Evolutionary conservation across 1,140 invertebrate species (phyloP).

Genomic region (Temnothorax longispinosus): DNA sequence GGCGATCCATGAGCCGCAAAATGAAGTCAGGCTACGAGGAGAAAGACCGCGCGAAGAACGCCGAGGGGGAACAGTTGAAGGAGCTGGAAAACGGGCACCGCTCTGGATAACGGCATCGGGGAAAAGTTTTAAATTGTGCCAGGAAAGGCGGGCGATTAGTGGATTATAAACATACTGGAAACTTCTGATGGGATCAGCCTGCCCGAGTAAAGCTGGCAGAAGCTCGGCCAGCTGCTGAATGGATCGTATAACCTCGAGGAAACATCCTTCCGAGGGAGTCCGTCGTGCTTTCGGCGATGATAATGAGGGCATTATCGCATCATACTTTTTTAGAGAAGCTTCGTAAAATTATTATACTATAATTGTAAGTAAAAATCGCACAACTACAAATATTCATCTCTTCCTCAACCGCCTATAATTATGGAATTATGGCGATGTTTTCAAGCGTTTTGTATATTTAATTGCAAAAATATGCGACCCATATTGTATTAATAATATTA

Average conservation of each 20-base stretch:
- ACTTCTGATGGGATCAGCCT: constrained; percentile 79
- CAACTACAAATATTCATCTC: not conserved
- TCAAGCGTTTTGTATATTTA: not conserved
- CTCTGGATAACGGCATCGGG: constrained; percentile 71
- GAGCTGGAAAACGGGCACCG: constrained; percentile 65
- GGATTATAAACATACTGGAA: constrained; percentile 84
- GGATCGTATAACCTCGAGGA: constrained; percentile 56
- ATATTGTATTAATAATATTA: not conserved
- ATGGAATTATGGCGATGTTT: not conserved
- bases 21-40: constrained; percentile 78
- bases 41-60: constrained; percentile 58
- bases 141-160: constrained; percentile 82
- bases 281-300: constrained; percentile 11
- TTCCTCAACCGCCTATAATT: not conserved
- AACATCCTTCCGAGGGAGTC: constrained; percentile 10
- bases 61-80: constrained; percentile 60
- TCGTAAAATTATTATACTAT: not conserved
- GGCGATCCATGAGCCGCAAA: constrained; percentile 84
- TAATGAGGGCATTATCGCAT: constrained; percentile 39
- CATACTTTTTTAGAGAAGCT: constrained; percentile 8
- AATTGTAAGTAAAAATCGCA: not conserved
- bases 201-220: constrained; percentile 45
- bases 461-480: not conserved
- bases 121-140: constrained; percentile 85
- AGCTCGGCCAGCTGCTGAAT: constrained; percentile 53